phyloP scores from a whole-genome alignment of 2,113 vertebrate species.

The Vulpes lagopus region DNA sequence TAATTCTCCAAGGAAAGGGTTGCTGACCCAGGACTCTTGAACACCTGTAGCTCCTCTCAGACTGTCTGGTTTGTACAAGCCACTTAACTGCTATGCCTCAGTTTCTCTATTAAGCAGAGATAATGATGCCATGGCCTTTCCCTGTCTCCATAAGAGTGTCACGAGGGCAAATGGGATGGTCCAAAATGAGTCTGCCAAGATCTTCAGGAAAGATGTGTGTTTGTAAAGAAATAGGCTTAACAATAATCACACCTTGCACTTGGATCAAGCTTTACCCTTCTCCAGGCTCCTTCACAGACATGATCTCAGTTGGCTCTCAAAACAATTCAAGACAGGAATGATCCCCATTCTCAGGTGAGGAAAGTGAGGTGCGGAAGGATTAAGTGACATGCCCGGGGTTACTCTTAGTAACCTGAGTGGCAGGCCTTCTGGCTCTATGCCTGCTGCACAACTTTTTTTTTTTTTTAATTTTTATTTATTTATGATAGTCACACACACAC shows the following conservation, averaged over 20 bases:
- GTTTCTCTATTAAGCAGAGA: constrained; percentile 57
- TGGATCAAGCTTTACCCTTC: constrained; percentile 52
- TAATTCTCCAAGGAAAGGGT: neutral
- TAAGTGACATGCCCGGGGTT: neutral
- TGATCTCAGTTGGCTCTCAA: constrained; percentile 59
- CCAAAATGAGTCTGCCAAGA: neutral
- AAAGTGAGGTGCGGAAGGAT: neutral
- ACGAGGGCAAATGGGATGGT: neutral
- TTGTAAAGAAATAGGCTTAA: constrained; percentile 46
- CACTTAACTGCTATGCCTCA: neutral
- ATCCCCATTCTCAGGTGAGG: constrained; percentile 49
- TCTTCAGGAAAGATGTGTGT: constrained; percentile 51
- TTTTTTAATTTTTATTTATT: too few species aligned
- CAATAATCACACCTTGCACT: constrained; percentile 69
- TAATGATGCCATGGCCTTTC: constrained; percentile 38
- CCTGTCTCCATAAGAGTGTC: constrained; percentile 54
- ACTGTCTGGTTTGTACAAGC: constrained; percentile 43
- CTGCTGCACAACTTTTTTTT: neutral
- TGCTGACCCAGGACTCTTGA: constrained; percentile 38
- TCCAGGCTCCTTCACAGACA: constrained; percentile 44
- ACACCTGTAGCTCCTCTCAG: neutral
- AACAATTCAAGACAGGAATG: constrained; percentile 56
- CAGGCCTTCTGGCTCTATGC: constrained; percentile 23
- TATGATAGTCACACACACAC: too few species aligned
- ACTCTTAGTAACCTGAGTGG: neutral